phyloP scores from a whole-genome alignment of 2,113 vertebrate species.

The Oryzias celebensis region DNA sequence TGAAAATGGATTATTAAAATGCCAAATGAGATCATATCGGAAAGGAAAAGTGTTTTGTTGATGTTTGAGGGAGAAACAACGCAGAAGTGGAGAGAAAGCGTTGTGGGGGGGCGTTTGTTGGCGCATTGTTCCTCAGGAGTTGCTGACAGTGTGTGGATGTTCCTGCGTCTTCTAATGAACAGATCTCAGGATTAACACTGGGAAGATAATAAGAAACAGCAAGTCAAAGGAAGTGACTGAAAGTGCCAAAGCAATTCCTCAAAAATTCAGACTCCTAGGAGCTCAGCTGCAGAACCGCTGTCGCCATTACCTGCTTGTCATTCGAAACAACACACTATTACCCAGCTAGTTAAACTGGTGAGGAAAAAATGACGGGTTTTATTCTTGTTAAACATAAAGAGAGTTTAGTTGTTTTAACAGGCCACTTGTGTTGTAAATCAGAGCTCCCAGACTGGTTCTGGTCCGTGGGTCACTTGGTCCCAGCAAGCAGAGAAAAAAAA shows the following conservation, averaged over 20 bases:
- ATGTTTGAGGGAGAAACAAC: constrained; percentile 31
- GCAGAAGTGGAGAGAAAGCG: constrained; percentile 1
- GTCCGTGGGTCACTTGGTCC: no score
- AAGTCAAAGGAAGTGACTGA: constrained; percentile 16
- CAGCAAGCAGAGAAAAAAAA: no score
- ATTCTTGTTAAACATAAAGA: no score
- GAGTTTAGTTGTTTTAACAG: no score
- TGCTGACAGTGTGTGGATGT: constrained; percentile 59
- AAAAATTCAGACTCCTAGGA: constrained; percentile 20
- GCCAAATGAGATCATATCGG: constrained; percentile 32
- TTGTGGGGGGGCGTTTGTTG: constrained; percentile 7
- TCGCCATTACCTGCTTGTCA: constrained; percentile 4
- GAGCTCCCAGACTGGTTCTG: no score
- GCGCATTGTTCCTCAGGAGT: constrained; percentile 42
- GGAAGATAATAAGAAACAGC: constrained; percentile 46
- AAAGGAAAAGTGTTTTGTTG: constrained; percentile 17
- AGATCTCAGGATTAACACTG: constrained; percentile 52
- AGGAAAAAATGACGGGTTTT: not conserved
- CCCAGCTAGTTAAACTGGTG: not conserved
- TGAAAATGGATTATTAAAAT: constrained; percentile 47
- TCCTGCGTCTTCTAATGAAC: constrained; percentile 51
- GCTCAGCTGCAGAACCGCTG: constrained; percentile 12
- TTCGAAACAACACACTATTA: constrained; percentile 1
- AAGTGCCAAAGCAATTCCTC: constrained; percentile 35
- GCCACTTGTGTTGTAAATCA: no score